Conservation (phyloP, 2,113 vertebrate genomes). For the Lophius piscatorius region DNA sequence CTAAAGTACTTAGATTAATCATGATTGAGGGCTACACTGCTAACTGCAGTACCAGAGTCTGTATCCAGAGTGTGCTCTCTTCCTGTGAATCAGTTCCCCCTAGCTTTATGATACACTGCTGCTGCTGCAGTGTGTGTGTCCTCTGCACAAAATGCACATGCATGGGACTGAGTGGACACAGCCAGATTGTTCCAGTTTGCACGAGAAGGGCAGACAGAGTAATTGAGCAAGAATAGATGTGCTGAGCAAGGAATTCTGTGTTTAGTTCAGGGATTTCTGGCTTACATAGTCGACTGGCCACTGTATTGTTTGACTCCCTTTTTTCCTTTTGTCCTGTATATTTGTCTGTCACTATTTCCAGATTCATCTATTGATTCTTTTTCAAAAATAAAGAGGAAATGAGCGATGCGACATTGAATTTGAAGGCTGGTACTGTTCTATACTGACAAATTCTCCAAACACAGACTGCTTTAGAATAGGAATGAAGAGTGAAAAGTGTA, state of each 20-base stretch:
- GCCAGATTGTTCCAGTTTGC: conserved; percentile 69
- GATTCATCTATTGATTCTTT: neutral
- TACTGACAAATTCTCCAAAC: neutral
- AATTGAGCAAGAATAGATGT: conserved; percentile 54
- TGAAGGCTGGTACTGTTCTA: neutral
- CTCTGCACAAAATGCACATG: conserved; percentile 64
- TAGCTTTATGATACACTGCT: conserved; percentile 25
- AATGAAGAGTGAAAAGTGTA: neutral
- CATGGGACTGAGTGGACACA: conserved; percentile 64
- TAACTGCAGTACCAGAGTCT: conserved; percentile 91
- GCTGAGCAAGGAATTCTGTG: conserved; percentile 45
- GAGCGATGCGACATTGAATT: too few relatives aligned
- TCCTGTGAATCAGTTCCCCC: conserved; percentile 84
- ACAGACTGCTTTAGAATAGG: neutral
- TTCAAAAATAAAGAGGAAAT: neutral
- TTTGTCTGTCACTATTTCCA: neutral
- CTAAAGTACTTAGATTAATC: conserved; percentile 86
- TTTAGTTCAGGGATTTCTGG: conserved; percentile 34
- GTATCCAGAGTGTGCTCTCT: conserved; percentile 83
- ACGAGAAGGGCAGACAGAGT: conserved; percentile 37
- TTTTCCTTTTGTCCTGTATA: too few relatives aligned
- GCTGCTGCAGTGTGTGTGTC: conserved; percentile 56
- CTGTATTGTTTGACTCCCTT: neutral
- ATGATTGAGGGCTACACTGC: conserved; percentile 93
- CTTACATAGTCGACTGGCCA: neutral